Conservation (phyloP, 2,888 invertebrate species). For the Meghimatium bilineatum region DNA sequence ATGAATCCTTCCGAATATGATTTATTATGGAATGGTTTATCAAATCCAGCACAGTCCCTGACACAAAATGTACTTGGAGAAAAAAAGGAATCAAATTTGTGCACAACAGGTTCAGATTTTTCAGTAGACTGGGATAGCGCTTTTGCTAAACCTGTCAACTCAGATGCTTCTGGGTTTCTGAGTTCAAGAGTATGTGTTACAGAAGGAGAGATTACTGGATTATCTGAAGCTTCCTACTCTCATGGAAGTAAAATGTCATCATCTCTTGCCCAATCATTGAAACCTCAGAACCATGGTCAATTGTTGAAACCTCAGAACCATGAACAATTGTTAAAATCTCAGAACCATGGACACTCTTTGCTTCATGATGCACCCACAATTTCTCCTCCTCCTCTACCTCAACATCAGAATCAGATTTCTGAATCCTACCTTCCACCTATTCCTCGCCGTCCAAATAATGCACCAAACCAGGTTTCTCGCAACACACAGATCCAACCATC, state of each 20-base stretch:
- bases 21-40: neutral
- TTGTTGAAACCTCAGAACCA: neutral
- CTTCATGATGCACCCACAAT: neutral
- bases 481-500: too few relatives aligned
- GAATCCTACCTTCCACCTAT: constrained; percentile 15
- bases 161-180: neutral
- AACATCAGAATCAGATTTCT: constrained; percentile 1
- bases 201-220: neutral
- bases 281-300: neutral
- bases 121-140: constrained; percentile 11
- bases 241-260: neutral
- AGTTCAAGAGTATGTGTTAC: neutral
- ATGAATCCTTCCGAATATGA: neutral
- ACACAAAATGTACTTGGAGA: neutral
- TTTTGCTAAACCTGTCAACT: neutral
- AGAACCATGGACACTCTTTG: neutral
- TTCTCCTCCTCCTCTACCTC: constrained; percentile 17
- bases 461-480: neutral
- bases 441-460: constrained; percentile 25
- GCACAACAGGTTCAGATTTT: neutral
- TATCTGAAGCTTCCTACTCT: neutral
- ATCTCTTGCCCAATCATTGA: neutral
- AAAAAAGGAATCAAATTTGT: neutral
- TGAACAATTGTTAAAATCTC: neutral
- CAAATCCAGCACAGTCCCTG: neutral